Conservation (phyloP, 2,888 invertebrate species). For the Cyclophora albipunctata region DNA sequence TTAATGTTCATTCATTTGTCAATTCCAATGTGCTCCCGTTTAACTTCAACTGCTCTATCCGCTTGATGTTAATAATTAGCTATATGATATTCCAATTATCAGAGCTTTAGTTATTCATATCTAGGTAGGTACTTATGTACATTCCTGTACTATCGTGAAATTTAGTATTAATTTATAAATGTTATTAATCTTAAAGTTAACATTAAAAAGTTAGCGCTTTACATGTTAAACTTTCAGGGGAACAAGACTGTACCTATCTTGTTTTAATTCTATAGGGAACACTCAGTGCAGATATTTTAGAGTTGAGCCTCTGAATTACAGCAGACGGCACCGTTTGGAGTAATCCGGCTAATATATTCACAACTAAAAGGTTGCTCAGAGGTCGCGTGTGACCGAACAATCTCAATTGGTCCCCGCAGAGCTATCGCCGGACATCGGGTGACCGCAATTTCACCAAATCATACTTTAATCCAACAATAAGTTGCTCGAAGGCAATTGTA, state of each 20-base stretch:
- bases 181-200: too few relatives aligned
- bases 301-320: slow-evolving; percentile 59
- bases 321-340: slow-evolving; percentile 37
- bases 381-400: slow-evolving; percentile 19
- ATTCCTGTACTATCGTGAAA: too few relatives aligned
- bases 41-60: background rate
- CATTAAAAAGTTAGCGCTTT: too few relatives aligned
- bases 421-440: slow-evolving; percentile 51
- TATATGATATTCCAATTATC: slow-evolving; percentile 1
- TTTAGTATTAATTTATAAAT: too few relatives aligned
- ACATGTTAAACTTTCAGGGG: too few relatives aligned
- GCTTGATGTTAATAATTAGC: slow-evolving; percentile 1
- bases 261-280: slow-evolving; percentile 35
- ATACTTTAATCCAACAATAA: slow-evolving; percentile 25
- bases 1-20: slow-evolving; percentile 70
- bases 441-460: slow-evolving; percentile 38
- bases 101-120: too few relatives aligned
- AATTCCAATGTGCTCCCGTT: slow-evolving; percentile 30
- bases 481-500: slow-evolving; percentile 1
- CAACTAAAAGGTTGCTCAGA: slow-evolving; percentile 62
- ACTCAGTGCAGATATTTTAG: slow-evolving; percentile 47
- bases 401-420: slow-evolving; percentile 47
- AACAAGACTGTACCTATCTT: background rate
- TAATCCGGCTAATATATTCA: slow-evolving; percentile 68
- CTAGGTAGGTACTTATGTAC: too few relatives aligned